Evolutionary conservation across 2,888 invertebrate genomes (phyloP).

Genomic region (Acleris sparsana): DNA sequence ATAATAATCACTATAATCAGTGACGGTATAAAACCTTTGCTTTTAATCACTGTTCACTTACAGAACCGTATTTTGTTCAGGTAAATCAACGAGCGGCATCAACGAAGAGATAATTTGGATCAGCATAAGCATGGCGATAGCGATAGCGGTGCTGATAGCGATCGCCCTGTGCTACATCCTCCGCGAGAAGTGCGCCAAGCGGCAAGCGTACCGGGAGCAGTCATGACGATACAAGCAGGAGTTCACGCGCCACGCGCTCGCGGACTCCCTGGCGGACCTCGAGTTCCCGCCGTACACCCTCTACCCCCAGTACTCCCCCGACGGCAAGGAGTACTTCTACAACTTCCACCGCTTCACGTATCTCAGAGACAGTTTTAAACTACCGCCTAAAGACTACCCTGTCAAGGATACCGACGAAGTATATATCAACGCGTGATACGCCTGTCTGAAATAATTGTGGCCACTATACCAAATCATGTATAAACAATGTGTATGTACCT

Average conservation of each 20-base stretch:
- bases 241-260: slow-evolving; percentile 75
- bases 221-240: slow-evolving; percentile 86
- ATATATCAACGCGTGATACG: slow-evolving; percentile 73
- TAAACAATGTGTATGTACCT: neutral
- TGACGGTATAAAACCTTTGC: neutral
- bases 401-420: slow-evolving; percentile 65
- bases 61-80: slow-evolving; percentile 67
- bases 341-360: slow-evolving; percentile 78
- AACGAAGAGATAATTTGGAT: slow-evolving; percentile 96
- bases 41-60: neutral
- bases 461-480: neutral
- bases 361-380: slow-evolving; percentile 68
- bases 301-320: slow-evolving; percentile 76
- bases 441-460: slow-evolving; percentile 2
- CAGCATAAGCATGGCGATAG: slow-evolving; percentile 93
- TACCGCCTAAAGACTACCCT: slow-evolving; percentile 75
- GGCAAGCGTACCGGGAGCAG: slow-evolving; percentile 88
- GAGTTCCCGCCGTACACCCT: slow-evolving; percentile 72
- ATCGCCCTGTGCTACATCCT: slow-evolving; percentile 92
- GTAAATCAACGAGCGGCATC: slow-evolving; percentile 91
- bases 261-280: slow-evolving; percentile 69
- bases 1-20: neutral
- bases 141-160: slow-evolving; percentile 91
- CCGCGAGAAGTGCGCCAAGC: slow-evolving; percentile 90
- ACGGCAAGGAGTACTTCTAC: slow-evolving; percentile 77